Evolutionary conservation across 2,113 vertebrate species (phyloP), one percentile per base, ranked within the genome.

Genomic region (Lamprotornis superbus): DNA sequence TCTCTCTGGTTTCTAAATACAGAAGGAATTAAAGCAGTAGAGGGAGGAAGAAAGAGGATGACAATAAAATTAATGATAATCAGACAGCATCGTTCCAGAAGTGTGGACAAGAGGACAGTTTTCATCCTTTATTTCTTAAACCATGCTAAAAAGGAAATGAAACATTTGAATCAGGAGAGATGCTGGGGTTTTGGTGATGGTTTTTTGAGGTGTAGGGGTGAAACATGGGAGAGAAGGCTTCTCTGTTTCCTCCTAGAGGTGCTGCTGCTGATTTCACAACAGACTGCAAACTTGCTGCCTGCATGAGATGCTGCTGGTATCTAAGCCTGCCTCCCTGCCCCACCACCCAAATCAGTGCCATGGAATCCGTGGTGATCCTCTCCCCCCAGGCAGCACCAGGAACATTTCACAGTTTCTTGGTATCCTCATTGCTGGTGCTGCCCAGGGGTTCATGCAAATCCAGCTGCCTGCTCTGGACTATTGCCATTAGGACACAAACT

Each of bases 41-140:
- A 73, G 42, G 52, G 44, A 82, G 50, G 56, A 91, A 83, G 70
- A 73, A 95, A 49, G 49, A 90, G 55, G 71, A 65, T 89, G 39
- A 59, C 81, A 83, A 90, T 61, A 92, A 95, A 96, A 93, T 93
- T 42, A 77, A 56, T 79, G 49, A 40, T 46, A 89, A 88, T 24
- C 55, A 90, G 88, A 59, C 35, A 56, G 16, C 11, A 14, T 90
- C 49, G 69, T 57, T 81, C 59, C 28, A 69, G 75, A 97, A 73
- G 73, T 60, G 49, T 82, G 55, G 89, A 75, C 46, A 55, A 83
- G 17, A 78, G 40, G 56, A 55, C 44, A 50, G n/a, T 30, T 89
- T 64, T 61, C 31, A 59, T 37, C 46, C 53, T 42, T 67, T 61
- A 42, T 30, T 61, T 84, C 79, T 89, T 59, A 76, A 82, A 68